phyloP scores from a whole-genome alignment of 1,140 invertebrate genomes.

The Vanessa tameamea region DNA sequence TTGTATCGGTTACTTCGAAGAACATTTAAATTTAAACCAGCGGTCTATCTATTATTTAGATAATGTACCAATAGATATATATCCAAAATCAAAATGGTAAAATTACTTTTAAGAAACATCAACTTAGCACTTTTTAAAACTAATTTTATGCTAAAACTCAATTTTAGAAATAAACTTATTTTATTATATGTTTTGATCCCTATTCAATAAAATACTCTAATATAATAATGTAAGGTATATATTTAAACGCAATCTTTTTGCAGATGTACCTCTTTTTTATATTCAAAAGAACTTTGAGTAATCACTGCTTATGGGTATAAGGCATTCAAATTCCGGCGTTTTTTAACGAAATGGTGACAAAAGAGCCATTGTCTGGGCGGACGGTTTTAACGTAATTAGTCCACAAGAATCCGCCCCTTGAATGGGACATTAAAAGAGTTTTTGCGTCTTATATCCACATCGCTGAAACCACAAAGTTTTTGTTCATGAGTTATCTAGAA shows the following conservation, averaged over 20 bases:
- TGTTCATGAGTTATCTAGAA: neutral
- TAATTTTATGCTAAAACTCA: too few species aligned
- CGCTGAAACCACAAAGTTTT: constrained; percentile 27
- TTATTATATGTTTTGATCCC: too few species aligned
- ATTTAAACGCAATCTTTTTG: neutral
- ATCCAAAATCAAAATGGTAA: too few species aligned
- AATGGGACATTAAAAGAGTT: constrained; percentile 30
- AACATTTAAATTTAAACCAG: too few species aligned
- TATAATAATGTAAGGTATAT: too few species aligned
- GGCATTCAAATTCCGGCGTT: constrained; percentile 19
- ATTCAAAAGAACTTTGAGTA: constrained; percentile 2
- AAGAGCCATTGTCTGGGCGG: constrained; percentile 18
- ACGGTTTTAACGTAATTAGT: constrained; percentile 36
- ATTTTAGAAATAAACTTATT: too few species aligned
- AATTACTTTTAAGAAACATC: too few species aligned
- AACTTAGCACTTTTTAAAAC: too few species aligned
- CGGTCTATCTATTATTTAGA: too few species aligned
- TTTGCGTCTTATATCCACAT: constrained; percentile 33
- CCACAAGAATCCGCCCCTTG: constrained; percentile 25
- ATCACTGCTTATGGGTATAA: constrained; percentile 14
- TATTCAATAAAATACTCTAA: too few species aligned
- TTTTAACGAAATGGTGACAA: constrained; percentile 20
- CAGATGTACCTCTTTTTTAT: neutral
- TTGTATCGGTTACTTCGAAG: too few species aligned
- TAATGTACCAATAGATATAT: too few species aligned